These are phyloP conservation scores for Scomber japonicus DNA, from an alignment of 2,113 vertebrate species.

Conservation along the genomic window DNA sequence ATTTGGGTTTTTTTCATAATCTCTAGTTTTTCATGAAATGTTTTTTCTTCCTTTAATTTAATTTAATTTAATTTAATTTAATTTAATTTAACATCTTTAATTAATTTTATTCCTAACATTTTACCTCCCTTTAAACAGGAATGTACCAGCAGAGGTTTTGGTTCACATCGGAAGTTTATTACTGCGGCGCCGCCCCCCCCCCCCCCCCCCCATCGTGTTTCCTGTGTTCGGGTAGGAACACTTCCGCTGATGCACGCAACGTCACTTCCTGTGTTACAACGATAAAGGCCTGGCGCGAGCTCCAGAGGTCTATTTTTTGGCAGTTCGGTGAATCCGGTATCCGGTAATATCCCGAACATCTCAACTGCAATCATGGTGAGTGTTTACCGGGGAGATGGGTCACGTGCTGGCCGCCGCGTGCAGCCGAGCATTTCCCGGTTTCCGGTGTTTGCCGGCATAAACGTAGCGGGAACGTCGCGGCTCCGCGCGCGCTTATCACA, in stretches of 20 bases:
- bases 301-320: conserved; percentile 80
- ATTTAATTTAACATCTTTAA: no score
- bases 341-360: conserved; percentile 69
- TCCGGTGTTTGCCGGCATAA: no score
- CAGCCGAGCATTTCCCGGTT: fast-evolving
- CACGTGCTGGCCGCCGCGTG: fast-evolving
- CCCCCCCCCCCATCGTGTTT: no score
- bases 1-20: no score
- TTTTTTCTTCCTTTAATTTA: no score
- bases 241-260: background rate
- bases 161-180: background rate
- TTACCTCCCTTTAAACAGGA: no score
- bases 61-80: no score
- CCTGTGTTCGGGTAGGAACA: background rate
- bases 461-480: conserved; percentile 18
- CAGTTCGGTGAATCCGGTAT: conserved; percentile 75
- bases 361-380: conserved; percentile 85
- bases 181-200: no score
- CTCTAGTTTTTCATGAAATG: no score
- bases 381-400: fast-evolving
- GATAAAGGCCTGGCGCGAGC: conserved; percentile 71
- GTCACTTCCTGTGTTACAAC: conserved; percentile 75
- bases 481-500: no score
- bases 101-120: no score
- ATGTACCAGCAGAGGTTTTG: no score